Evolutionary conservation across 2,888 invertebrate genomes (phyloP).

Genomic region (Melieria picta): DNA sequence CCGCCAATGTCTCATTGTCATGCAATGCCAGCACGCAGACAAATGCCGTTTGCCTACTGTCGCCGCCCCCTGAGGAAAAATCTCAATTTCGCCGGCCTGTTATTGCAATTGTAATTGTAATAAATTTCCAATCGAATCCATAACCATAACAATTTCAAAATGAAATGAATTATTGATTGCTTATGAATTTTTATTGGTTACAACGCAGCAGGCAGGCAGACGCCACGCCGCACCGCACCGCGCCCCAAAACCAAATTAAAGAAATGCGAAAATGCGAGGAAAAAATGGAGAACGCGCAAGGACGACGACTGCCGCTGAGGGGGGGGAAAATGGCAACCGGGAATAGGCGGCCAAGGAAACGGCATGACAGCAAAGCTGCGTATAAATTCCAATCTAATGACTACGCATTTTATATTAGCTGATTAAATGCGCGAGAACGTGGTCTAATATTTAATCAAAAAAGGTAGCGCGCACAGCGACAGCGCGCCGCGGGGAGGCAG

Average conservation of each 20-base stretch:
- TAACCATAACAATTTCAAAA: constrained; percentile 29
- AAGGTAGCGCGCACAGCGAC: no score
- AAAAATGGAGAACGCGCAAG: no score
- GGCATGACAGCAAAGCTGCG: constrained; percentile 3
- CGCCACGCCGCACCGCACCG: no score
- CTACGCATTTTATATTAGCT: constrained; percentile 17
- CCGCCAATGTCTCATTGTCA: background rate
- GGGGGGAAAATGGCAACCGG: background rate
- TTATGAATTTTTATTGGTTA: constrained; percentile 27
- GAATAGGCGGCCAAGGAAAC: background rate
- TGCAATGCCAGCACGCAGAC: background rate
- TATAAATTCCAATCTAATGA: background rate
- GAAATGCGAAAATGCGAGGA: no score
- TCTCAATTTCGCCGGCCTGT: background rate
- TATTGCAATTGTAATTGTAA: constrained; percentile 26
- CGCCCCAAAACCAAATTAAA: no score
- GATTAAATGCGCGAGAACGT: constrained; percentile 6
- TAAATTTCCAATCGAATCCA: constrained; percentile 23
- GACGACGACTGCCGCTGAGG: background rate
- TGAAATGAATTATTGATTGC: constrained; percentile 31
- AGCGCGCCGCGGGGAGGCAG: no score
- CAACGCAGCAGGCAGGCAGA: no score
- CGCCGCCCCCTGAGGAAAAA: background rate
- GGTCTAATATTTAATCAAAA: no score
- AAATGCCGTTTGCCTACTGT: background rate